Conservation (phyloP, 2,113 vertebrate species). For the Entomyzon cyanotis region DNA sequence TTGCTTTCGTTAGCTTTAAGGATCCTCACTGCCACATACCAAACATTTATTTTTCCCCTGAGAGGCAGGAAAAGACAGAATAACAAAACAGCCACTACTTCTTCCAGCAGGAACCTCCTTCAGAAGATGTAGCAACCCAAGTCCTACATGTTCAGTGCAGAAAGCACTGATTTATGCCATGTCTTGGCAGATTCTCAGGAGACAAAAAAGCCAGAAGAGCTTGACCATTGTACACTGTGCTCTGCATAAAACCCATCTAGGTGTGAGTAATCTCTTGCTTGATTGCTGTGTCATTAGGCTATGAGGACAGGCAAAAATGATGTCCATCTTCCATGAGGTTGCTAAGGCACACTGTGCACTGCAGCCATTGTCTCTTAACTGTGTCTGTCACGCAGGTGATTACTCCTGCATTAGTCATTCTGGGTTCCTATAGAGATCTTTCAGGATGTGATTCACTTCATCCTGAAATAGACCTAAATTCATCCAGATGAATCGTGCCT, state of each 20-base stretch:
- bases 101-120: neutral
- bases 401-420: neutral
- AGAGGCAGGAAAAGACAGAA: neutral
- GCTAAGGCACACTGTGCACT: accelerated
- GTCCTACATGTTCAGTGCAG: accelerated
- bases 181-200: neutral
- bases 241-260: neutral
- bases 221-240: neutral
- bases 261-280: neutral
- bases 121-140: neutral
- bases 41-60: neutral
- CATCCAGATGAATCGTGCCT: neutral
- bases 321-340: neutral
- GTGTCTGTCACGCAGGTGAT: neutral
- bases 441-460: neutral
- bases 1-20: neutral
- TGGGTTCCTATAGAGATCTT: neutral
- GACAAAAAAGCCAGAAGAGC: neutral
- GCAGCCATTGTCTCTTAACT: neutral
- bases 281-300: neutral
- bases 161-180: neutral
- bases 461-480: neutral
- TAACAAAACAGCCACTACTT: neutral
- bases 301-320: neutral
- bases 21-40: neutral